Percentiles rank a stretch among this genome's conserved stretches.
phyloP scores from a whole-genome alignment of 2,888 invertebrate genomes.

The Phania funesta region DNA sequence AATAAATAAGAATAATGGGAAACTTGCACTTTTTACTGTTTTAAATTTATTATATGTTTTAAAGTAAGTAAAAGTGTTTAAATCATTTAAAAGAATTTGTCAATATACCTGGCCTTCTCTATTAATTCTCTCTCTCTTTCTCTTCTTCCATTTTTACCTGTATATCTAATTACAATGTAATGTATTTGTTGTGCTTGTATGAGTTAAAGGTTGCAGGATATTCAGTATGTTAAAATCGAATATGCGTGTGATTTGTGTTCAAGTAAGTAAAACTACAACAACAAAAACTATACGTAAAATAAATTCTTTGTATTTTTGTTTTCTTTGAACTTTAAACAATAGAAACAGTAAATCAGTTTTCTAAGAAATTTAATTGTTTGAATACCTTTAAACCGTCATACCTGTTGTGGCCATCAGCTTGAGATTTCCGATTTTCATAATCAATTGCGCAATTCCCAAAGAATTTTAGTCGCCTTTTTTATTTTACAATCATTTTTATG shows the following conservation, averaged over 20 bases:
- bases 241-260: not conserved
- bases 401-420: not conserved
- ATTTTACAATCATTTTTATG: not conserved
- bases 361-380: slow-evolving; percentile 15
- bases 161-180: not conserved
- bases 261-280: not conserved
- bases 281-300: not conserved
- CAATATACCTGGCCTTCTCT: too few species aligned
- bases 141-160: not conserved
- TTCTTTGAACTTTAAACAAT: not conserved
- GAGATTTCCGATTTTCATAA: not conserved
- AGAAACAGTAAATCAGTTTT: slow-evolving; percentile 8
- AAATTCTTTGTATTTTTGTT: slow-evolving; percentile 28
- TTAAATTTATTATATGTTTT: too few species aligned
- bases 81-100: too few species aligned
- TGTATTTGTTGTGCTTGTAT: not conserved
- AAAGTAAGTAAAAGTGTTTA: too few species aligned
- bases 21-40: too few species aligned
- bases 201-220: not conserved
- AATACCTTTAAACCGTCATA: not conserved
- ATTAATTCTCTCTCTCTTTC: not conserved
- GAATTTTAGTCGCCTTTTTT: not conserved
- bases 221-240: not conserved
- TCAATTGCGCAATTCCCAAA: slow-evolving; percentile 3
- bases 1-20: too few species aligned